These are phyloP conservation scores for Typhlichthys eigenmanni DNA, from an alignment of 2,797 vertebrate species.

Conservation along the genomic window DNA sequence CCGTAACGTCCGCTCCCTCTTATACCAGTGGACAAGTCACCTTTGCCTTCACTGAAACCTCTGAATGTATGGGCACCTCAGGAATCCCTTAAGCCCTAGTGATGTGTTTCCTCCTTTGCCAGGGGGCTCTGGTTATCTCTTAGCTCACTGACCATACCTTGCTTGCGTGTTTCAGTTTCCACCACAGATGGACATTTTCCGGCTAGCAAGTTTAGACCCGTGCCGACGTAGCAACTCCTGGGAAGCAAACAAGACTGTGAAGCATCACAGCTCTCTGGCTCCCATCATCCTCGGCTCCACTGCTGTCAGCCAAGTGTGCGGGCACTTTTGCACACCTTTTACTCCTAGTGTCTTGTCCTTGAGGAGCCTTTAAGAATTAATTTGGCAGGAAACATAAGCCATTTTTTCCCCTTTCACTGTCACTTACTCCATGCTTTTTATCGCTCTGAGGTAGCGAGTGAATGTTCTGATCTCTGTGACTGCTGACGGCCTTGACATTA, in stretches of 20 bases:
- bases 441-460: constrained; percentile 50
- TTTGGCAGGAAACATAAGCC: constrained; percentile 56
- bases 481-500: constrained; percentile 29
- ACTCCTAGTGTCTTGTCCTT: constrained; percentile 48
- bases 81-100: too few species aligned
- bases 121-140: constrained; percentile 25
- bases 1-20: too few species aligned
- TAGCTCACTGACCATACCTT: too few species aligned
- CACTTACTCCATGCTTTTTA: constrained; percentile 34
- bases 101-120: constrained; percentile 3
- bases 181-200: constrained; percentile 47
- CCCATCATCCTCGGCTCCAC: constrained; percentile 47
- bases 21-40: too few species aligned
- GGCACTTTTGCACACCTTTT: constrained; percentile 65
- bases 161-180: too few species aligned
- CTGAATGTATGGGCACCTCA: too few species aligned
- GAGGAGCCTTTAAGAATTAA: constrained; percentile 49
- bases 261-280: constrained; percentile 36
- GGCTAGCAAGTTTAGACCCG: constrained; percentile 19
- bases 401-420: constrained; percentile 16
- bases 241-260: constrained; percentile 54
- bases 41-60: too few species aligned
- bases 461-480: constrained; percentile 49
- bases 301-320: constrained; percentile 61
- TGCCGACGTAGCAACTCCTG: constrained; percentile 4